Percentiles rank a stretch among this genome's conserved stretches.
These are phyloP conservation scores for Tribolium freemani DNA, from an alignment of 2,888 invertebrate species.

Conservation along the genomic window DNA sequence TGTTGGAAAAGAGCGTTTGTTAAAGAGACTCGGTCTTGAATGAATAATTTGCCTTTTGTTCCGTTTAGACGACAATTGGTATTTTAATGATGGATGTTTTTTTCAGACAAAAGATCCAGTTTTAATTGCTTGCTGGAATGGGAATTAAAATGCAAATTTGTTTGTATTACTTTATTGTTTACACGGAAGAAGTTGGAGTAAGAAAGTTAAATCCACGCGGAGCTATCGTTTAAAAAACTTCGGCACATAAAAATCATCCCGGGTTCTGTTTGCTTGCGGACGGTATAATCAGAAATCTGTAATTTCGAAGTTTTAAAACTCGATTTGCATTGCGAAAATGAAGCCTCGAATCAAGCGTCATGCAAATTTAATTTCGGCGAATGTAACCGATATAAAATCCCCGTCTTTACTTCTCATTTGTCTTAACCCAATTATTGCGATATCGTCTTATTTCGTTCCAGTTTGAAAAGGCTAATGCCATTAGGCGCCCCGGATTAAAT, in stretches of 20 bases:
- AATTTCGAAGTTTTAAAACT: conserved; percentile 37
- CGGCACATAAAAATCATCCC: background rate
- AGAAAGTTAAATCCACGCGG: conserved; percentile 24
- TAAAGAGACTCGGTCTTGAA: background rate
- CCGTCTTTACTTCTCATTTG: conserved; percentile 44
- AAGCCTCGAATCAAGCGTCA: conserved; percentile 45
- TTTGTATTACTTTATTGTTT: conserved; percentile 30
- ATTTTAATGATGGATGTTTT: conserved; percentile 6
- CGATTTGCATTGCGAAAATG: conserved; percentile 49
- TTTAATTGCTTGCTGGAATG: background rate
- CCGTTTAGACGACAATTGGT: conserved; percentile 16
- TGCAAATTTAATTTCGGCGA: conserved; percentile 42
- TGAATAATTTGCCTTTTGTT: conserved; percentile 9
- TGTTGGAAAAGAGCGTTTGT: conserved; percentile 2
- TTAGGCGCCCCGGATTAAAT: conserved; percentile 34
- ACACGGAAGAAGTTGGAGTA: conserved; percentile 9
- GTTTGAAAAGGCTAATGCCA: conserved; percentile 34
- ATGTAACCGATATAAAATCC: conserved; percentile 44
- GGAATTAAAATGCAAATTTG: conserved; percentile 30
- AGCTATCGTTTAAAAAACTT: conserved; percentile 9
- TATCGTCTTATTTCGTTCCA: conserved; percentile 35
- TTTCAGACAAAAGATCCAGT: conserved; percentile 2
- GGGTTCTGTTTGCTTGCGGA: conserved; percentile 13
- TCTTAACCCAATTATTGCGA: conserved; percentile 46
- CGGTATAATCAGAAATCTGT: conserved; percentile 21